Conservation (phyloP, 2,888 invertebrate species). For the Zygogramma bicolorata region DNA sequence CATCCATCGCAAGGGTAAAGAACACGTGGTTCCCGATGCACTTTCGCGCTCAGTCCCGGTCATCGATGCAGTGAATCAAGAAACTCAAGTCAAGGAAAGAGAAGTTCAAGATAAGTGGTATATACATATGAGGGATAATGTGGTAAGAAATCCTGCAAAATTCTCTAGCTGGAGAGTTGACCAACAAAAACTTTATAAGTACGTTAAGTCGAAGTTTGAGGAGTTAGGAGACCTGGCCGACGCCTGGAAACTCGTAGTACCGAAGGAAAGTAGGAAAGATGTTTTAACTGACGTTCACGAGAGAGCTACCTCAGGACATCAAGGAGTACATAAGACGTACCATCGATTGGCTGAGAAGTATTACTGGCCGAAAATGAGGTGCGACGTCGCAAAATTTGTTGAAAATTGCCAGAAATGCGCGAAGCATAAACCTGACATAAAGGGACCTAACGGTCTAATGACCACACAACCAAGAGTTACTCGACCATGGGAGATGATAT, state of each 20-base stretch:
- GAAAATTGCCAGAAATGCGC: too few species aligned
- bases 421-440: conserved; percentile 17
- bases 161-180: background rate
- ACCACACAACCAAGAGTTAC: conserved; percentile 12
- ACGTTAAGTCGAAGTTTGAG: background rate
- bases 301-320: background rate
- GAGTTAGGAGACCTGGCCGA: background rate
- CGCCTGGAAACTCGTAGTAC: background rate
- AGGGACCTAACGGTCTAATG: conserved; percentile 23
- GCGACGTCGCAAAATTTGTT: too few species aligned
- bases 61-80: too few species aligned
- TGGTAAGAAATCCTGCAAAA: background rate
- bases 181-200: background rate
- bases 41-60: too few species aligned
- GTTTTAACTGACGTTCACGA: background rate
- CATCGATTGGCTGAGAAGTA: background rate
- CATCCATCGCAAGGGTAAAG: too few species aligned
- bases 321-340: background rate
- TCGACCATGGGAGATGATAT: conserved; percentile 24
- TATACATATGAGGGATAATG: background rate
- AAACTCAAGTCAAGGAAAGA: too few species aligned
- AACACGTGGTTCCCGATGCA: too few species aligned
- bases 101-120: background rate
- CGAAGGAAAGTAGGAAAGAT: background rate
- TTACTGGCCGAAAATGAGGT: background rate